phyloP scores from a whole-genome alignment of 1,140 invertebrate genomes.

The Phocides pigmalion region DNA sequence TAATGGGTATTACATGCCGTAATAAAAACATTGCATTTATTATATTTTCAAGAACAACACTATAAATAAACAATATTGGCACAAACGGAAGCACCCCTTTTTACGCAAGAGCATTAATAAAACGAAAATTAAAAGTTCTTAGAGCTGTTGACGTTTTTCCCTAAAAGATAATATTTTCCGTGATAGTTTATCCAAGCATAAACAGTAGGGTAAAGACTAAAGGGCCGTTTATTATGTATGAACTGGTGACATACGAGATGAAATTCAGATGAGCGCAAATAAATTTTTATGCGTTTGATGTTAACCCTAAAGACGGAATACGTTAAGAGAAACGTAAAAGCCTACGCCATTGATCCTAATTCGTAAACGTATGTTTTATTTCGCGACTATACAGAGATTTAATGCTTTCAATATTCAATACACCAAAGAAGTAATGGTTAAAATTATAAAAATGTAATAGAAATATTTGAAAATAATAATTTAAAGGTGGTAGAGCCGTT shows the following conservation, averaged over 20 bases:
- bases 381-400: no score
- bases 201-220: slow-evolving; percentile 38
- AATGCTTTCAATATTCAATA: no score
- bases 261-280: slow-evolving; percentile 66
- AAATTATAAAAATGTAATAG: no score
- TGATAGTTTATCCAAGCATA: slow-evolving; percentile 34
- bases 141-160: slow-evolving; percentile 20
- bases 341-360: neutral
- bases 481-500: no score
- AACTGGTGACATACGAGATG: slow-evolving; percentile 49
- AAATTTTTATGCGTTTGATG: slow-evolving; percentile 64
- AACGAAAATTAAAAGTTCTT: slow-evolving; percentile 24
- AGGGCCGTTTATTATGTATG: slow-evolving; percentile 61
- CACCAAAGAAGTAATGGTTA: no score
- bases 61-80: neutral
- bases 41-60: neutral
- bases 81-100: neutral
- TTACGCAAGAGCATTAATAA: neutral
- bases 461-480: no score
- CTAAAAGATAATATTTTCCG: slow-evolving; percentile 30
- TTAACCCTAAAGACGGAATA: slow-evolving; percentile 47
- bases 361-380: no score
- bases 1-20: no score
- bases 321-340: slow-evolving; percentile 40
- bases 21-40: no score